Base-by-base conservation (phyloP, 2,797 vertebrate genomes). In the Scomberomorus guttatus region DNA sequence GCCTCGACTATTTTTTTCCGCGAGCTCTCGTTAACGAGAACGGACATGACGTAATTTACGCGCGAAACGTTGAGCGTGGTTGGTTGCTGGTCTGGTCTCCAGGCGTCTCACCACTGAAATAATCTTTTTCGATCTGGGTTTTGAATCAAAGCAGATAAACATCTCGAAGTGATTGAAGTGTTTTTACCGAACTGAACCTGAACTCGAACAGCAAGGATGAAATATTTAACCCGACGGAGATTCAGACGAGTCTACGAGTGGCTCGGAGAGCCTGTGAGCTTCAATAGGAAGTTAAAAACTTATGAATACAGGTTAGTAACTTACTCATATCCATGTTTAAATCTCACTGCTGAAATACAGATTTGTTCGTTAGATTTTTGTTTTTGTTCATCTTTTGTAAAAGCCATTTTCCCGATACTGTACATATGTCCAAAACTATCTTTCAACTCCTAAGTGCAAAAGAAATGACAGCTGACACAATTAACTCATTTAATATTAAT, bases 251-350 rank as follows among this genome's bases (percentile, higher is more conserved):
- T 6, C 5, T 97, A 96, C 75, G 89, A 80, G 9, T 98, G 97
- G 98, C 64, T 86, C 15, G 96, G 96, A 52, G 83, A 37, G 6
- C 92, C 95, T 0, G 0, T 64, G 0, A n/a, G 1, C 18, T 91
- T 89, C 5, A 94, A 97, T 83, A 87, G 96, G 44, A 96, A 96
- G 65, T 37, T 97, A 15, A 94, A 93, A 72, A 95, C 81, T 0
- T 61, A 24, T 0, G 92, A 94, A 18, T 97, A 97, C 76, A 84
- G 89, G 98, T 98, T 81, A 95, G 91, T 94, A n/a, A n/a, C n/a
- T n/a, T n/a, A 17, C 3, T 2, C 0, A 7, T 34, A n/a, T n/a
- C n/a, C n/a, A n/a, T n/a, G n/a, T n/a, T n/a, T n/a, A 32, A 32
- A 32, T 32, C 29, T 32, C 29, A 32, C 29, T 32, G 29, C 29